Conservation (phyloP, 2,888 invertebrate species). For the Craniophora ligustri region DNA sequence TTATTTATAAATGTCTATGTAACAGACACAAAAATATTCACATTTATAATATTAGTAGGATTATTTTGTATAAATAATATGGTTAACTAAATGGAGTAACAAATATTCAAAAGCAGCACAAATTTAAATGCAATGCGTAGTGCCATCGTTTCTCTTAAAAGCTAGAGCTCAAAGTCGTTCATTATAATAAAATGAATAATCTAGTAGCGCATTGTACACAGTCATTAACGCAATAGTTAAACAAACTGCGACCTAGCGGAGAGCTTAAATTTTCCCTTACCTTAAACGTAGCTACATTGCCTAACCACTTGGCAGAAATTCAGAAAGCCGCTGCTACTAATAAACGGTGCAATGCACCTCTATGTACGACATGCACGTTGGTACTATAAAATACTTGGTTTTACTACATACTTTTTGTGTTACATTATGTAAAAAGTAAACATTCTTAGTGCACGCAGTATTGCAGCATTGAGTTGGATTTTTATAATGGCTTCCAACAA, state of each 20-base stretch:
- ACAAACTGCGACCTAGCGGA: slow-evolving; percentile 6
- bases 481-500: slow-evolving; percentile 6
- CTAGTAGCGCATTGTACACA: slow-evolving; percentile 14
- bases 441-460: slow-evolving; percentile 17
- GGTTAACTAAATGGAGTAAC: no score
- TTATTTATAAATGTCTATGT: no score
- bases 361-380: slow-evolving; percentile 50
- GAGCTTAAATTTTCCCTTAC: slow-evolving; percentile 37
- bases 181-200: slow-evolving; percentile 3
- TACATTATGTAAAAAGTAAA: slow-evolving; percentile 11
- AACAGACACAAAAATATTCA: no score
- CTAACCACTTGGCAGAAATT: slow-evolving; percentile 54
- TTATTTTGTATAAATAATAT: no score
- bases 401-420: slow-evolving; percentile 39
- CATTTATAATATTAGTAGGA: no score
- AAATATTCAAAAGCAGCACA: neutral
- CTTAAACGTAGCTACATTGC: slow-evolving; percentile 35
- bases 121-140: neutral
- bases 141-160: neutral
- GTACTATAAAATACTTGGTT: slow-evolving; percentile 49
- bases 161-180: neutral
- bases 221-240: slow-evolving; percentile 24
- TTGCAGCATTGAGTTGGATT: slow-evolving; percentile 9
- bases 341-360: slow-evolving; percentile 47
- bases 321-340: slow-evolving; percentile 43